Evolutionary conservation across 2,797 vertebrate species (phyloP).

Genomic region (Microhierax caerulescens): DNA sequence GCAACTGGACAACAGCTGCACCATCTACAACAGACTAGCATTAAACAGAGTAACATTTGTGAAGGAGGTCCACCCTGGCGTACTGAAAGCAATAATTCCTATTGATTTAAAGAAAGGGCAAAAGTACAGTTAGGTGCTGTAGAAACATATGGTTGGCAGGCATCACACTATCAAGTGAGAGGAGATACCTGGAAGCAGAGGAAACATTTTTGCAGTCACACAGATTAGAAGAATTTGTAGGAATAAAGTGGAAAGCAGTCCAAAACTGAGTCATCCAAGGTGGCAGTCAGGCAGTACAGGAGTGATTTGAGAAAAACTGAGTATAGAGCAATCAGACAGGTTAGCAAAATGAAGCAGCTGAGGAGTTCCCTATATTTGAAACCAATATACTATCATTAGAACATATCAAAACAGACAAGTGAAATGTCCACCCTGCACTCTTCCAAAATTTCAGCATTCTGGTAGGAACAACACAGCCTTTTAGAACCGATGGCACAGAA

Average conservation of each 20-base stretch:
- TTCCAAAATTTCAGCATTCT: not conserved
- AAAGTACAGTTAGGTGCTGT: not conserved
- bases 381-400: not conserved
- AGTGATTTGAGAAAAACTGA: not conserved
- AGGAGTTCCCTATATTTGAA: not conserved
- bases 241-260: not conserved
- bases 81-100: not conserved
- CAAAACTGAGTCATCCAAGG: not conserved
- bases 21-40: not conserved
- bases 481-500: not conserved
- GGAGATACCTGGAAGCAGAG: not conserved
- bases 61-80: not conserved
- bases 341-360: not conserved
- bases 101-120: not conserved
- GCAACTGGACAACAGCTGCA: not conserved
- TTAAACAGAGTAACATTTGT: not conserved
- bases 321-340: slow-evolving; percentile 9
- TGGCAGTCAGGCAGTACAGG: not conserved
- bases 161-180: not conserved
- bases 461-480: not conserved
- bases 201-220: not conserved
- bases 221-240: not conserved
- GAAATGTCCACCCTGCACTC: not conserved
- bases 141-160: not conserved
- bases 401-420: not conserved